A percentile compares a stretch with the other conserved stretches of the same genome.
Evolutionary conservation across 2,113 vertebrate genomes (phyloP).

Genomic region (Piaya cayana): DNA sequence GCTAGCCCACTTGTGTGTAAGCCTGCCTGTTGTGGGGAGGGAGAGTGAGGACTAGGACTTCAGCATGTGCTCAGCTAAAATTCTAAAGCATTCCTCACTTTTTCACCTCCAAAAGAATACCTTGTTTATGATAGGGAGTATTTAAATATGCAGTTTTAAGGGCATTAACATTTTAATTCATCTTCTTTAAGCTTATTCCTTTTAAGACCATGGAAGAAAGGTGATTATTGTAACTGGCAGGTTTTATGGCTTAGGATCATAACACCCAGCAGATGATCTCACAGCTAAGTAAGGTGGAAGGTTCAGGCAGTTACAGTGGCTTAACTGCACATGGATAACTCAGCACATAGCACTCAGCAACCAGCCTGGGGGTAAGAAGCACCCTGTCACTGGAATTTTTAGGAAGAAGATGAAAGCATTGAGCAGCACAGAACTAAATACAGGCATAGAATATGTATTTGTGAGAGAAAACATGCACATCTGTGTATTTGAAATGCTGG

Average conservation of each 20-base stretch:
- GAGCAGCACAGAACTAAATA: background rate
- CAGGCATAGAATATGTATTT: background rate
- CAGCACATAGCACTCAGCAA: background rate
- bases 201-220: background rate
- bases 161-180: background rate
- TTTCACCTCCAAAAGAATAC: background rate
- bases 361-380: background rate
- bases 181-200: background rate
- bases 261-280: background rate
- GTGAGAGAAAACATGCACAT: background rate
- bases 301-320: background rate
- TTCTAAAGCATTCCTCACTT: background rate
- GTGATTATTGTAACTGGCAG: background rate
- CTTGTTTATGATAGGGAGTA: background rate
- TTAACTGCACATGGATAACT: background rate
- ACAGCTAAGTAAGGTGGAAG: background rate
- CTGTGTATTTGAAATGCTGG: background rate
- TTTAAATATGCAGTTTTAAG: slow-evolving; percentile 9
- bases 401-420: background rate
- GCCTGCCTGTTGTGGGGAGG: background rate
- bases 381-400: background rate
- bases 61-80: background rate
- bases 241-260: background rate
- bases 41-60: background rate
- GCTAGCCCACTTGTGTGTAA: background rate